Conservation (phyloP, 2,113 vertebrate genomes). For the Pelusios castaneus region DNA sequence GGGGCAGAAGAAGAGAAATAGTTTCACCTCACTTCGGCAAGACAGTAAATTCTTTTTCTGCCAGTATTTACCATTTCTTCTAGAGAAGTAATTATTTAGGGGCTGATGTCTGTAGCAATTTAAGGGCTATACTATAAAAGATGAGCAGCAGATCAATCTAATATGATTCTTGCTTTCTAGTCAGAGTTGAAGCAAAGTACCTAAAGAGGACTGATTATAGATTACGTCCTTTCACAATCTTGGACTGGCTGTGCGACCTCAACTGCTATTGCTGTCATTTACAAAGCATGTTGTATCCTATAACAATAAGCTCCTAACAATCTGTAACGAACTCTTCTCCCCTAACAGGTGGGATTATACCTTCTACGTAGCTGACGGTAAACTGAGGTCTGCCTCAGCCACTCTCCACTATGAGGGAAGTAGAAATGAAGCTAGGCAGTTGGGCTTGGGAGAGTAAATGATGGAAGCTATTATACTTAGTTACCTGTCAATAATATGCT, state of each 20-base stretch:
- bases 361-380: too few relatives aligned
- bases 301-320: neutral
- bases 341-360: too few relatives aligned
- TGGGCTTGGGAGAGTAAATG: neutral
- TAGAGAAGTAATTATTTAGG: neutral
- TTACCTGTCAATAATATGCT: neutral
- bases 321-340: neutral
- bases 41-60: neutral
- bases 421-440: neutral
- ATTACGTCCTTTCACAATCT: neutral
- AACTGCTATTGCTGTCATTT: neutral
- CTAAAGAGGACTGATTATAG: too few relatives aligned
- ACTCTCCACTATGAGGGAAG: fast-evolving
- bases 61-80: neutral
- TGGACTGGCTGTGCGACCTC: neutral
- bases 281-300: neutral
- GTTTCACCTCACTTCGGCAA: too few relatives aligned
- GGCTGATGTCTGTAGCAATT: neutral
- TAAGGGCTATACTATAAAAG: neutral
- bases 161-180: neutral
- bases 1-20: too few relatives aligned
- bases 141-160: too few relatives aligned
- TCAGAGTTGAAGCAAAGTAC: neutral
- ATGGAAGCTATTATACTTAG: neutral
- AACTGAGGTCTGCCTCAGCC: neutral